These are phyloP conservation scores for Pygmarrhopalites habei DNA, from an alignment of 1,140 invertebrate genomes.

Conservation along the genomic window DNA sequence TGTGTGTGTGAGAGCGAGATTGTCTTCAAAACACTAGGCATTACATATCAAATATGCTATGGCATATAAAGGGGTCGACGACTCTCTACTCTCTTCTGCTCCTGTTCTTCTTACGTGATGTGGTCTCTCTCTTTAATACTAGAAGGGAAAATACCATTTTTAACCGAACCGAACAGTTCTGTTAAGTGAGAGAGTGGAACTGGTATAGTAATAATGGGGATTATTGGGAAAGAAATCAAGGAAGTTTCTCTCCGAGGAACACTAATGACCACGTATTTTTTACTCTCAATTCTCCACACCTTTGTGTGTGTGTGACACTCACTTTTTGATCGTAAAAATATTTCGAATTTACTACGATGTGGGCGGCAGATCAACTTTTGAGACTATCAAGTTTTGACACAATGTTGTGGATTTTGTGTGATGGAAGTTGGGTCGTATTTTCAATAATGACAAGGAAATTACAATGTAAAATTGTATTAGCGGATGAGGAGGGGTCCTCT, in stretches of 20 bases:
- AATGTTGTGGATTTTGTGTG: no score
- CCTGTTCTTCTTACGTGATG: not conserved
- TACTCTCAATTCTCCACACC: not conserved
- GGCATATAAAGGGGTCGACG: slow-evolving; percentile 2
- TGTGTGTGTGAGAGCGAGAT: no score
- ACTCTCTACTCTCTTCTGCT: not conserved
- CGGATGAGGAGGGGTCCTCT: not conserved
- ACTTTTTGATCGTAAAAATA: not conserved
- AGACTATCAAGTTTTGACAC: no score
- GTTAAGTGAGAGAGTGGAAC: not conserved
- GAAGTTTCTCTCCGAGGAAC: not conserved
- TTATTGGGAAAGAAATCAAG: not conserved
- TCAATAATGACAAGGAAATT: no score
- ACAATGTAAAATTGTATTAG: no score
- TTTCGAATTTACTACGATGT: not conserved
- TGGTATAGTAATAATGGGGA: not conserved
- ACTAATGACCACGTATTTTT: not conserved
- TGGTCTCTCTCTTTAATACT: not conserved
- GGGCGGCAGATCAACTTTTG: not conserved
- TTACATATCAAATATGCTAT: no score
- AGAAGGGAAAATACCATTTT: not conserved
- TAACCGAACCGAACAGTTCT: not conserved
- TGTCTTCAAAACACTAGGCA: no score
- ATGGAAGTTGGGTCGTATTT: no score
- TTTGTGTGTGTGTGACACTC: not conserved